These are phyloP conservation scores for Lithobates pipiens DNA, from an alignment of 2,797 vertebrate species.

Conservation along the genomic window DNA sequence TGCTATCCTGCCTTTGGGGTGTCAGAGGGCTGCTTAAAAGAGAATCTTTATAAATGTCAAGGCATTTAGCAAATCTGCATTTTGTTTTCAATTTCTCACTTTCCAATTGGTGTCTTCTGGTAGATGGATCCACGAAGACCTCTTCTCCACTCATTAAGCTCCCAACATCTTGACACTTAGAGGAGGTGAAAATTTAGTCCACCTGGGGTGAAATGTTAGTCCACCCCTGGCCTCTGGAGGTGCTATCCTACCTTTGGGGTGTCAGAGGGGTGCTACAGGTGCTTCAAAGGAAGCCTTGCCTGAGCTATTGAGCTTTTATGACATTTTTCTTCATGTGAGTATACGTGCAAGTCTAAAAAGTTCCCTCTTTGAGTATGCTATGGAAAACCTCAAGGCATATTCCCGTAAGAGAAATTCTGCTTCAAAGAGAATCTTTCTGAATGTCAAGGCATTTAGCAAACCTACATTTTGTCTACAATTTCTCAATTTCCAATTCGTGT, in stretches of 20 bases:
- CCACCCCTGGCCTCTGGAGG: too few species aligned
- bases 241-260: too few species aligned
- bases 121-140: neutral
- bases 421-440: neutral
- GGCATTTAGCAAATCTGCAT: slow-evolving; percentile 2
- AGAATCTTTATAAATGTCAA: neutral
- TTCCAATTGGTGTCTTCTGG: neutral
- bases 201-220: too few species aligned
- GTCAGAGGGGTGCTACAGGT: too few species aligned
- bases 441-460: slow-evolving; percentile 3
- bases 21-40: neutral
- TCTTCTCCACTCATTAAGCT: slow-evolving; percentile 28
- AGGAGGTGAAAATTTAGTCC: too few species aligned
- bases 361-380: too few species aligned
- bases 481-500: neutral
- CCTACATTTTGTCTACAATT: neutral
- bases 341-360: too few species aligned
- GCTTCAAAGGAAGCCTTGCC: too few species aligned
- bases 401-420: too few species aligned
- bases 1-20: too few species aligned
- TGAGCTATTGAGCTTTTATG: too few species aligned
- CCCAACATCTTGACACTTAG: slow-evolving; percentile 5
- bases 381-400: neutral
- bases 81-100: neutral
- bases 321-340: too few species aligned